Base-by-base conservation (phyloP, 2,888 invertebrate species). In the Carterocephalus palaemon region DNA sequence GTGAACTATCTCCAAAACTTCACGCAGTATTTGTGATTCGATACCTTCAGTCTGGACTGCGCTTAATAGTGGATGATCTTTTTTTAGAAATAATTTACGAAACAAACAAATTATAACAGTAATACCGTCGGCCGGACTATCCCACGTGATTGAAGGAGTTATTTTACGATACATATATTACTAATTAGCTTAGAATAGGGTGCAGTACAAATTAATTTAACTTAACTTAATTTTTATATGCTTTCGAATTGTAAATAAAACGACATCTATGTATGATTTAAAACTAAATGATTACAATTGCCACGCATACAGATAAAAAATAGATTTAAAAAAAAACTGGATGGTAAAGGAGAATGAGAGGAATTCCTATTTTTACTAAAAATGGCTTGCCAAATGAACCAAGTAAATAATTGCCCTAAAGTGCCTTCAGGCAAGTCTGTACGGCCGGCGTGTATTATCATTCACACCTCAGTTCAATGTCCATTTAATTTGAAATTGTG, bases 401-500 rank as follows among this genome's bases (percentile, higher is more conserved):
- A 70, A 76, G 68, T 67, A 64, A 62, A 65, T 63, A 63, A 58
- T 57, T 72, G 67, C 79, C 79, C 77, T 71, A 67, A 83, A 84
- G 84, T 85, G 84, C 84, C 84, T 85, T 83, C 69, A 73, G 77
- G 79, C 76, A 65, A 82, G 82, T 81, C 77, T 64, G 60, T 58
- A 54, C 75, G 78, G 61, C 78, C 80, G 79, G 75, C 75, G 63
- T 47, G 45, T 49, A 53, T 49, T 53, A 45, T 40, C 52, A 42
- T 60, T 59, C 46, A 54, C 52, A 57, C 19, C 6, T 53, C 50
- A 57, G 49, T 49, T 54, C 54, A 64, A 62, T 70, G 70, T 76
- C 71, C 65, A 64, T 71, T 64, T 66, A 60, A 63, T 69, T 79
- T 77, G 64, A 73, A 72, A 72, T 78, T 81, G 82, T 83, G 82